These are phyloP conservation scores for Seira musarum DNA, from an alignment of 2,888 invertebrate genomes.

Conservation along the genomic window DNA sequence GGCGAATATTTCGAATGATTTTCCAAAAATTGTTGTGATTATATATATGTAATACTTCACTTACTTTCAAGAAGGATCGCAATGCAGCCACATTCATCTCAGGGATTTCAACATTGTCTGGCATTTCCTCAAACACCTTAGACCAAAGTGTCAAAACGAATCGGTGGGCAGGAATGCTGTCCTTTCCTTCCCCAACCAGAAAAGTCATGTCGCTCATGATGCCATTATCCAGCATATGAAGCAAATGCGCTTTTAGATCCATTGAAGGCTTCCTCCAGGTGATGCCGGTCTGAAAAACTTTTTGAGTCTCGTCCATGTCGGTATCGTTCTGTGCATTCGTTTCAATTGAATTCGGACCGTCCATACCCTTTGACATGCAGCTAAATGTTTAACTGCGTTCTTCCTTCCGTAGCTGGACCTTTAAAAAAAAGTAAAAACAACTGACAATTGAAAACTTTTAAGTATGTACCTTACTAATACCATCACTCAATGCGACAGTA, in stretches of 20 bases:
- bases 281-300: conserved; percentile 35
- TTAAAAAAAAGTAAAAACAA: too few species aligned
- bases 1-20: background rate
- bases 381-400: too few species aligned
- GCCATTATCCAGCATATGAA: conserved; percentile 64
- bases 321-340: conserved; percentile 53
- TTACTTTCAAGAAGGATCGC: conserved; percentile 63
- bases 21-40: background rate
- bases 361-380: conserved; percentile 24
- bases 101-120: conserved; percentile 65
- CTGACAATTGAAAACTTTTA: too few species aligned
- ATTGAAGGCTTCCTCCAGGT: conserved; percentile 55
- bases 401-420: too few species aligned
- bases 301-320: conserved; percentile 59
- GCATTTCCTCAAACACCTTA: conserved; percentile 66
- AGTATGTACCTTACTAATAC: too few species aligned
- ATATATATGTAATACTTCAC: background rate
- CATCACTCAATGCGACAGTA: too few species aligned
- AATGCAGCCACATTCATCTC: conserved; percentile 64
- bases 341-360: conserved; percentile 55
- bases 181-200: conserved; percentile 63
- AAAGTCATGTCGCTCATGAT: conserved; percentile 66
- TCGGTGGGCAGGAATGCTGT: conserved; percentile 61
- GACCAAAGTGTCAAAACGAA: conserved; percentile 63
- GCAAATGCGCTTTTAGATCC: conserved; percentile 59